Evolutionary conservation across 2,797 vertebrate species (phyloP).

Genomic region (Lates japonicus): DNA sequence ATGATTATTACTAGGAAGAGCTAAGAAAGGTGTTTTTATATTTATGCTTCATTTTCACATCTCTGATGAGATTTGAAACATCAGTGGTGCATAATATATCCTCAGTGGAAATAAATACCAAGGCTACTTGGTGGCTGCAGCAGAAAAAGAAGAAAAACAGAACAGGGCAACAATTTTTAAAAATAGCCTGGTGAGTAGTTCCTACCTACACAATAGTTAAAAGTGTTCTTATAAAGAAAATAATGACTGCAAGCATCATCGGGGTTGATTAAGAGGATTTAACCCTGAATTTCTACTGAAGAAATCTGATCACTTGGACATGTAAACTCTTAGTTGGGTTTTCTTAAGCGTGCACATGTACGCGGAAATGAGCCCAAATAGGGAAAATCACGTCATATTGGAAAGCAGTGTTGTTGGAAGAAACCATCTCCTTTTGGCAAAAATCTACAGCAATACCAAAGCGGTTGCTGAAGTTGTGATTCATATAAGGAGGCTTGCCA

Average conservation of each 20-base stretch:
- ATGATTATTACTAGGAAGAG: conserved; percentile 50
- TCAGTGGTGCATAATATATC: conserved; percentile 41
- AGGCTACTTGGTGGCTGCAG: conserved; percentile 47
- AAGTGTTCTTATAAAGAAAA: conserved; percentile 47
- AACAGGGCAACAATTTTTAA: not conserved
- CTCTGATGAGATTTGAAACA: conserved; percentile 29
- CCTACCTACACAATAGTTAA: conserved; percentile 35
- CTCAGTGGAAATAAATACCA: conserved; percentile 61
- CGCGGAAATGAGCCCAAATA: conserved; percentile 28
- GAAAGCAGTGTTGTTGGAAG: conserved; percentile 22
- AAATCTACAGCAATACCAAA: conserved; percentile 33
- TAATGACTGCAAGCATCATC: conserved; percentile 22
- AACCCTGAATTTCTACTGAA: not conserved
- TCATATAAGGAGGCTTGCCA: conserved; percentile 35
- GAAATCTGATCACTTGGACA: conserved; percentile 6
- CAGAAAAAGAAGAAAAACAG: conserved; percentile 10
- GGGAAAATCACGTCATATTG: conserved; percentile 9
- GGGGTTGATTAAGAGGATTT: not conserved
- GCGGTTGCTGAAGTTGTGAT: conserved; percentile 41
- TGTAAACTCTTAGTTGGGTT: not conserved
- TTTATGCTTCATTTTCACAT: conserved; percentile 35
- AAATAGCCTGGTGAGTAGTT: conserved; percentile 38
- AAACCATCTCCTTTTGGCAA: conserved; percentile 24
- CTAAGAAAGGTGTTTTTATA: conserved; percentile 47
- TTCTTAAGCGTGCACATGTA: not conserved